Base-by-base conservation (phyloP, 2,797 vertebrate species). In the Notolepis coatsorum region DNA sequence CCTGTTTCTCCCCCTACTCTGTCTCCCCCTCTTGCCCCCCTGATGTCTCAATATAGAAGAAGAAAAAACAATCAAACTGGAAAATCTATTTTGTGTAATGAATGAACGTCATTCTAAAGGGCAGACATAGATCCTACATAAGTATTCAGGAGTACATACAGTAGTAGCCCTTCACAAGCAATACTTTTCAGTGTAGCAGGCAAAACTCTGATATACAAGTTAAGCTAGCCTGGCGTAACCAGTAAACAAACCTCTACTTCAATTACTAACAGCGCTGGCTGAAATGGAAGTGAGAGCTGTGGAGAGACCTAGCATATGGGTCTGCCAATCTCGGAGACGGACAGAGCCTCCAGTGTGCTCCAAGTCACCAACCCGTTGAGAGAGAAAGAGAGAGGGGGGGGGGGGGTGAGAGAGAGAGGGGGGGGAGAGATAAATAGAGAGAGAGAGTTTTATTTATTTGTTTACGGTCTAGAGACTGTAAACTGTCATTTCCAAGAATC, bases 361-460 rank as follows among this genome's bases (percentile, higher is more conserved):
- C 35, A 46, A 24, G 15, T 28, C 15, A 41, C 17, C 41, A 39
- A n/a, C n/a, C 24, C 31, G 21, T 15, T n/a, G 28, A 54, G 2
- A 21, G 45, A 54, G 57, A 15, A 30, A 9, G n/a, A 17, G 13
- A 12, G 53, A 53, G 21, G n/a, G 37, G n/a, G n/a, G n/a, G n/a
- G n/a, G n/a, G n/a, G n/a, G n/a, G n/a, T n/a, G 28, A 54, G 2
- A 21, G 45, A 54, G 57, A 15, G 33, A 9, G n/a, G 15, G 13
- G 28, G 50, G 2, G 18, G 45, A 54, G 57, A 15, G 33, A 9
- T 12, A 17, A 10, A 12, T 48, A 53, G 52, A 59, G 43, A 49
- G 25, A 45, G 18, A 45, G 58, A 6, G n/a, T 30, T 61, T 57
- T 45, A 38, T 48, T 67, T 65, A 70, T 54, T 63, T 37, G 20